Percentiles rank a stretch among this genome's conserved stretches.
Conservation (phyloP, 64 coral and sea anemone genomes). For the Hydrozoanthus tunicans region DNA sequence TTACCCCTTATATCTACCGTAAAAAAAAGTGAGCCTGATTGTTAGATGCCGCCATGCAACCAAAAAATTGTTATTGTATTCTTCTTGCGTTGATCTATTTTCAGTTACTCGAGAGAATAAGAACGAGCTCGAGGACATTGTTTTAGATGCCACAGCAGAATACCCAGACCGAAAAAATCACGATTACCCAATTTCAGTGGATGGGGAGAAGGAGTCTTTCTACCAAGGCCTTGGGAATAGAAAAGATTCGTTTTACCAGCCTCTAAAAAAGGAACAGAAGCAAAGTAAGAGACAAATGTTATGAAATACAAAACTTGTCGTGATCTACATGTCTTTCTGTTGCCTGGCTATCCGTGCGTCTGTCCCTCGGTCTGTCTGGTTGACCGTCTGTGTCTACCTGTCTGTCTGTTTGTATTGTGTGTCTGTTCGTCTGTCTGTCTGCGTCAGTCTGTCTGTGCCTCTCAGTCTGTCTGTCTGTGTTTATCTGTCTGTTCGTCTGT, state of each 20-base stretch:
- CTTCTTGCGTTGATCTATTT: background rate
- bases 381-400: too few relatives aligned
- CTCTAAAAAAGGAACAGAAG: background rate
- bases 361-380: too few relatives aligned
- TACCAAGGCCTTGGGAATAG: background rate
- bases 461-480: too few relatives aligned
- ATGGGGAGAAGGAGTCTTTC: slow-evolving; percentile 7
- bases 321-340: too few relatives aligned
- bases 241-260: slow-evolving; percentile 26
- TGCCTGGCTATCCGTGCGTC: too few relatives aligned
- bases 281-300: background rate
- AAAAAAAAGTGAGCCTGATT: too few relatives aligned
- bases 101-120: background rate
- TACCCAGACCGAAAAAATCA: background rate
- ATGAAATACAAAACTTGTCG: too few relatives aligned
- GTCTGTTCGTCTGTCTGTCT: too few relatives aligned
- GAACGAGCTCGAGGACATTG: background rate
- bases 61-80: background rate
- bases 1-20: background rate
- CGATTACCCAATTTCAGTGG: background rate
- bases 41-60: background rate
- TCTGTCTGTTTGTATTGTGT: too few relatives aligned
- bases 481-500: too few relatives aligned
- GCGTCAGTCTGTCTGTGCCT: too few relatives aligned
- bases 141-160: slow-evolving; percentile 1